Base-by-base conservation (phyloP, 2,113 vertebrate species). In the Pedetes capensis region DNA sequence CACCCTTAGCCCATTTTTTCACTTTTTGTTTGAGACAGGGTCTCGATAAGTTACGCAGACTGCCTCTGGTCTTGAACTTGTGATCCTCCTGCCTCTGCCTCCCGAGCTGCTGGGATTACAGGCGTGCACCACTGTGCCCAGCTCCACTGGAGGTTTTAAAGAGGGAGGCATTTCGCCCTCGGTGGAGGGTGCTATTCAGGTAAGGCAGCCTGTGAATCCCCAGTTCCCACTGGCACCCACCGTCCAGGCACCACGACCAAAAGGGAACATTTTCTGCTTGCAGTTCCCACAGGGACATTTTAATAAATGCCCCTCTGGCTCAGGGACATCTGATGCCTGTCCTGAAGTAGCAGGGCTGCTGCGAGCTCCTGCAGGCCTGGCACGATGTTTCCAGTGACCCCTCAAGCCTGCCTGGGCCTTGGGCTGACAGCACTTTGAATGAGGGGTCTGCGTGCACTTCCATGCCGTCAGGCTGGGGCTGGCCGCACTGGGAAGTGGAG, bases 341-440 rank as follows among this genome's bases (percentile, higher is more conserved):
- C 55, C 7, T 53, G 76, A 18, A 44, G 17, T 0, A 6, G 37
- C 25, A 51, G 53, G 20, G 72, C 34, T 8, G 25, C 44, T 8
- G 2, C 22, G 14, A 7, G 63, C 27, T 8, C 55, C 20, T 1
- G 27, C 10, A 68, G 49, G 44, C 68, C 47, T 12, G 17, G 55
- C 23, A 5, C 0, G 5, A 42, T 23, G 3, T 23, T 12, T 34
- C 53, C 12, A 0, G 2, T 6, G 3, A 3, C 42, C 22, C 44
- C 59, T 16, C 1, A 7, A 9, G 27, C 37, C 25, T 2, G 8
- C 37, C 49, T 20, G 37, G 80, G 14, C 3, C 27, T 84, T 61
- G 55, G 8, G 47, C 42, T 5, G 5, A 61, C 75, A 63, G 51
- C 23, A 18, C 25, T 29, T 29, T 68, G n/a, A 7, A 13, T 1